A percentile compares a stretch with the other conserved stretches of the same genome.
These are phyloP conservation scores for Varecia variegata DNA, from an alignment of 2,797 vertebrate genomes.

Conservation along the genomic window DNA sequence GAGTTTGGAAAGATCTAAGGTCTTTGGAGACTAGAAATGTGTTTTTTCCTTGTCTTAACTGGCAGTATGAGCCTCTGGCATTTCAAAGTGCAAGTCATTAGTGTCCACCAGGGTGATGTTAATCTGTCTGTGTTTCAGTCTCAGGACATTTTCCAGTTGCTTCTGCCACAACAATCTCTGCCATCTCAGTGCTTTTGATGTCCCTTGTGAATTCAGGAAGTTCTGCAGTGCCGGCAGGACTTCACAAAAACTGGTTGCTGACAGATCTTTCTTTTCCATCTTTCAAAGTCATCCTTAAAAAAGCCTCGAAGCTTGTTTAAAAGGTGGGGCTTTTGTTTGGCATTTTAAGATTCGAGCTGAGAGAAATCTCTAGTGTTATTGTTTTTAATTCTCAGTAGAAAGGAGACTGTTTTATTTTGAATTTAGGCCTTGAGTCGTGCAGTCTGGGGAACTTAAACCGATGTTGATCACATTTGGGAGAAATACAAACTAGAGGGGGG, in stretches of 20 bases:
- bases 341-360: constrained; percentile 37
- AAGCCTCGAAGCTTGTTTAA: constrained; percentile 11
- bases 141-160: constrained; percentile 89
- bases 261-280: constrained; percentile 74
- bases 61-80: constrained; percentile 87
- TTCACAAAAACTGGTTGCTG: constrained; percentile 80
- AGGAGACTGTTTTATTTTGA: constrained; percentile 16
- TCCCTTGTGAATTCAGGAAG: constrained; percentile 85
- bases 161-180: constrained; percentile 90
- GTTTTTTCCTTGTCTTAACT: constrained; percentile 87
- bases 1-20: constrained; percentile 88
- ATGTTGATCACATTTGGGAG: neutral
- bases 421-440: neutral
- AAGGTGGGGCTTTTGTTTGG: constrained; percentile 32
- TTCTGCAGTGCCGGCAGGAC: constrained; percentile 81
- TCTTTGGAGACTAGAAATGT: constrained; percentile 87
- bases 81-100: constrained; percentile 89
- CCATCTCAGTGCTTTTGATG: constrained; percentile 86
- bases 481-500: neutral
- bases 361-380: constrained; percentile 1
- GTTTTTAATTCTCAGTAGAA: neutral
- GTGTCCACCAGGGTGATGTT: constrained; percentile 86
- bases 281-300: constrained; percentile 72
- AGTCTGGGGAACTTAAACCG: neutral
- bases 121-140: constrained; percentile 90